Evolutionary conservation across 2,113 vertebrate genomes (phyloP).

Genomic region (Podarcis raffonei): DNA sequence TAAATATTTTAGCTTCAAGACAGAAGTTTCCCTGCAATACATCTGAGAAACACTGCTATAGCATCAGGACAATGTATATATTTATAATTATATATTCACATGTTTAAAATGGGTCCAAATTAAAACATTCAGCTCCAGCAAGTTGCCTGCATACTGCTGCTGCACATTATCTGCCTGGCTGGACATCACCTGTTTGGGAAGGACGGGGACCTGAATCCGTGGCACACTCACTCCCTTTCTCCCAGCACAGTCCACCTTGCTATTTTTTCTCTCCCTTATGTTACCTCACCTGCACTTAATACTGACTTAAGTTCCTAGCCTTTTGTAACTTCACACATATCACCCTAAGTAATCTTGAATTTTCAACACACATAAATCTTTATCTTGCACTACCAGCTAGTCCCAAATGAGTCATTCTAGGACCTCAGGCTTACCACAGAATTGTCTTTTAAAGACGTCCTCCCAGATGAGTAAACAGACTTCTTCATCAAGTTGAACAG

Average conservation of each 20-base stretch:
- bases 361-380: background rate
- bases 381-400: background rate
- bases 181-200: background rate
- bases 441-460: background rate
- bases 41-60: too few species aligned
- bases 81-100: background rate
- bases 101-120: background rate
- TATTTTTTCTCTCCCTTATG: background rate
- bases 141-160: background rate
- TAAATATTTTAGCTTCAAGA: too few species aligned
- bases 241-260: background rate
- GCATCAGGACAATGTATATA: too few species aligned
- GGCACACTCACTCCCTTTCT: background rate
- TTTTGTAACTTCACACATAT: background rate
- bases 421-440: background rate
- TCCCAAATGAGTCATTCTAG: conserved; percentile 2
- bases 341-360: background rate
- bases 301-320: background rate
- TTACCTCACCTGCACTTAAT: background rate
- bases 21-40: too few species aligned
- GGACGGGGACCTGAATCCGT: background rate
- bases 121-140: background rate
- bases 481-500: conserved; percentile 1
- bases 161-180: background rate
- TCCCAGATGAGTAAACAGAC: background rate